phyloP scores from a whole-genome alignment of 2,113 vertebrate species.

The Rhizomys pruinosus region DNA sequence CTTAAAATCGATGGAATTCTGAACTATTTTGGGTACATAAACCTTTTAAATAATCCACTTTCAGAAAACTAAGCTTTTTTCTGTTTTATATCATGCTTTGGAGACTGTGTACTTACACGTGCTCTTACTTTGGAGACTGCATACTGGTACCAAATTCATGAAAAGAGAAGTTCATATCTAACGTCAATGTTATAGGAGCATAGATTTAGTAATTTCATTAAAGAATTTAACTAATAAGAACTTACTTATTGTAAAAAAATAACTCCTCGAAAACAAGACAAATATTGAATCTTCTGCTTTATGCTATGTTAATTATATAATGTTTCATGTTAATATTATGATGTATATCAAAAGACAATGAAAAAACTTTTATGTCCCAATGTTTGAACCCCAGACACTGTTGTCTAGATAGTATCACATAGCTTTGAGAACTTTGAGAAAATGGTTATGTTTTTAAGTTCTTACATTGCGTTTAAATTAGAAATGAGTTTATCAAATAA shows the following conservation, averaged over 20 bases:
- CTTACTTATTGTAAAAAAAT: slow-evolving; percentile 25
- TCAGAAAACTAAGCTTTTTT: not conserved
- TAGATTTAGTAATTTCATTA: not conserved
- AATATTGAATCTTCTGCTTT: not conserved
- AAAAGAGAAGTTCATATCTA: not conserved
- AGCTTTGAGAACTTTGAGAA: not conserved
- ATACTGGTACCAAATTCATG: not conserved
- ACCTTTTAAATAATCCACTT: slow-evolving; percentile 38
- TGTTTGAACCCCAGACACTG: not conserved
- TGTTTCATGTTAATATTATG: not conserved
- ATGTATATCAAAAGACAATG: not conserved
- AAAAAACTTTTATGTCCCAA: not conserved
- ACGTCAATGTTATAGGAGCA: not conserved
- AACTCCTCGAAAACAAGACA: not conserved
- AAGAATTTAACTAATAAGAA: not conserved
- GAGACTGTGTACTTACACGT: no score
- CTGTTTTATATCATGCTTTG: no score
- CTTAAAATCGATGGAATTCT: not conserved
- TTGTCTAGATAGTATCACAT: not conserved
- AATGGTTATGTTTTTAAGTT: no score
- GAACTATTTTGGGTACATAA: not conserved
- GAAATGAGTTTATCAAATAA: not conserved
- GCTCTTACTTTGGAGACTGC: not conserved
- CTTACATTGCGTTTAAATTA: no score
- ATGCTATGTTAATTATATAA: no score